phyloP scores from a whole-genome alignment of 2,113 vertebrate genomes.

The Scartelaos histophorus region DNA sequence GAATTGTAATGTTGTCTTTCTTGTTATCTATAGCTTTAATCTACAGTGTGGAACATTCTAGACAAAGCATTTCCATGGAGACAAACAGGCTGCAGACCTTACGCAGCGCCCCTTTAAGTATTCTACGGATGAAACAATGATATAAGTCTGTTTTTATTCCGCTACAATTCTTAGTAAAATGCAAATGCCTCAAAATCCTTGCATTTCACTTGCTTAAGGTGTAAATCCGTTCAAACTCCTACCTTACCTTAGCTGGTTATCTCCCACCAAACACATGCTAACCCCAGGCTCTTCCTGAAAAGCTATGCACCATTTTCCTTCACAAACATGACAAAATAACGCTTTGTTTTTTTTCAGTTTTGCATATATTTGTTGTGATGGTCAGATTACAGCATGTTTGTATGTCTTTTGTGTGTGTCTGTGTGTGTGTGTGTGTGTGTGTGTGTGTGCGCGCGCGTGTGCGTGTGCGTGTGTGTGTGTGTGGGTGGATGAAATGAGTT shows the following conservation, averaged over 20 bases:
- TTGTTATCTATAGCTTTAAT: too few species aligned
- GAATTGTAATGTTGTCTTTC: too few species aligned
- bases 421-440: neutral
- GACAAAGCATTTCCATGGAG: too few species aligned
- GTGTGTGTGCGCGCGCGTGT: neutral
- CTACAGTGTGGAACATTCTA: too few species aligned
- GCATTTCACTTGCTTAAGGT: conserved; percentile 45
- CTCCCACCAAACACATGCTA: conserved; percentile 66
- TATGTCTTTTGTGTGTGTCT: neutral
- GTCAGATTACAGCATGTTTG: conserved; percentile 8
- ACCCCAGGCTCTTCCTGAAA: conserved; percentile 56
- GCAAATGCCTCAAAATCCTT: conserved; percentile 17
- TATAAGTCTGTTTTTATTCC: conserved; percentile 15
- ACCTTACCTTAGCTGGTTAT: conserved; percentile 65
- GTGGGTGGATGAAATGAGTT: conserved; percentile 17
- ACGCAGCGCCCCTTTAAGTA: too few species aligned
- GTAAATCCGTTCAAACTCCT: conserved; percentile 42
- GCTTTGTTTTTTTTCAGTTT: conserved; percentile 30
- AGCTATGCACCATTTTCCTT: conserved; percentile 21
- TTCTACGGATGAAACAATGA: neutral
- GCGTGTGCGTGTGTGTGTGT: neutral
- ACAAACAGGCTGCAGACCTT: too few species aligned
- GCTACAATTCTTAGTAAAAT: conserved; percentile 15
- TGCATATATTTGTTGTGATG: conserved; percentile 24
- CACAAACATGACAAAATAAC: conserved; percentile 26